phyloP scores from a whole-genome alignment of 2,113 vertebrate species.

The Engystomops pustulosus region DNA sequence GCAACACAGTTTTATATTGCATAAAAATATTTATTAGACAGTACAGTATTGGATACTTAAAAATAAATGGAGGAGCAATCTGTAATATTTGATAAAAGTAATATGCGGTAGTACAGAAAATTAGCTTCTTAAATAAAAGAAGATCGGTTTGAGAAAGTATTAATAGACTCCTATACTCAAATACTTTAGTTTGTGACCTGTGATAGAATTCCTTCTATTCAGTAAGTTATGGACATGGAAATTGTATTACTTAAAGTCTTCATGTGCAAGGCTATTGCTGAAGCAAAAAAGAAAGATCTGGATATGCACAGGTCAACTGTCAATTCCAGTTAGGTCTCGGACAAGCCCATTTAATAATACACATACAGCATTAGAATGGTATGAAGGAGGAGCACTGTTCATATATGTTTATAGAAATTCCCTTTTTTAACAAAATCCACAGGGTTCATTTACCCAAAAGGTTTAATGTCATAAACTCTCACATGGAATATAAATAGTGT shows the following conservation, averaged over 20 bases:
- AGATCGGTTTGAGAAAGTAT: too few relatives aligned
- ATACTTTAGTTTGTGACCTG: background rate
- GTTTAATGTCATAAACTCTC: background rate
- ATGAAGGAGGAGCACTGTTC: background rate
- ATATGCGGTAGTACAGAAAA: too few relatives aligned
- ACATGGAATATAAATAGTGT: background rate
- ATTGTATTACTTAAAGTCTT: background rate
- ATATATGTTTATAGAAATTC: constrained; percentile 10
- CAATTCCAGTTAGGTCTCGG: background rate
- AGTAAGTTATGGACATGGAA: background rate
- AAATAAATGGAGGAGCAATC: too few relatives aligned
- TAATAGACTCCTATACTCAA: too few relatives aligned
- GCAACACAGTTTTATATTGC: too few relatives aligned
- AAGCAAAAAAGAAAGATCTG: background rate
- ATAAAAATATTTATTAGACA: too few relatives aligned
- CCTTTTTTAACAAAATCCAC: background rate
- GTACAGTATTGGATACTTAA: too few relatives aligned
- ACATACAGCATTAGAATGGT: background rate
- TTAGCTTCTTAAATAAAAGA: too few relatives aligned
- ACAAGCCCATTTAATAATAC: background rate
- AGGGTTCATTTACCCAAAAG: background rate
- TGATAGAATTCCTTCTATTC: background rate
- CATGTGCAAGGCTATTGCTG: background rate
- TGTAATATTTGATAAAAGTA: too few relatives aligned
- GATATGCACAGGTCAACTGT: background rate